phyloP scores from a whole-genome alignment of 2,797 vertebrate genomes.

The Chelidonichthys spinosus region DNA sequence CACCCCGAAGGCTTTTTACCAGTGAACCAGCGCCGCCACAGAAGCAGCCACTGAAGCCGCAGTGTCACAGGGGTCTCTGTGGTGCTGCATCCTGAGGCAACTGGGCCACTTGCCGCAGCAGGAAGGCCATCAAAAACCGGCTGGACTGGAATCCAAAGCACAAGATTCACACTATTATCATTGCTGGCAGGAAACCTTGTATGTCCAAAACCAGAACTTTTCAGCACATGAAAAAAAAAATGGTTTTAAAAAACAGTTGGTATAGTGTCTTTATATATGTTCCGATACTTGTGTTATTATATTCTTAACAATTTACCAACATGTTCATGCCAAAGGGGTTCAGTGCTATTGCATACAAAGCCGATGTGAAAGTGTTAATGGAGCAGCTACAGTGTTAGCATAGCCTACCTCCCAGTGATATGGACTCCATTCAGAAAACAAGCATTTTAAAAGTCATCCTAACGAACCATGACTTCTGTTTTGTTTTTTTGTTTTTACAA shows the following conservation, averaged over 20 bases:
- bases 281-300: no score
- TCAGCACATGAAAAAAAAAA: neutral
- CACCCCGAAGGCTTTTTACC: constrained; percentile 49
- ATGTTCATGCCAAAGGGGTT: no score
- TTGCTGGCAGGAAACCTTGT: neutral
- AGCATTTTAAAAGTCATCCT: no score
- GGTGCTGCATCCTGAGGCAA: constrained; percentile 19
- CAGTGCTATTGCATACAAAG: no score
- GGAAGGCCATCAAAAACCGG: constrained; percentile 23
- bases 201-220: neutral
- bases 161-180: constrained; percentile 9
- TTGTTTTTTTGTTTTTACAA: no score
- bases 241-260: neutral
- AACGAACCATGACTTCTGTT: no score
- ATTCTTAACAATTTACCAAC: no score
- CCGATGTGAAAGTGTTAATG: no score
- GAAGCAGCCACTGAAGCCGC: constrained; percentile 39
- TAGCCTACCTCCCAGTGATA: no score
- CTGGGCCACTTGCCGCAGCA: constrained; percentile 7
- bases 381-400: no score
- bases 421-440: no score
- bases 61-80: constrained; percentile 23
- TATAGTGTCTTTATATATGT: neutral
- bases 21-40: constrained; percentile 31
- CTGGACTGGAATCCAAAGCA: neutral